A percentile compares a stretch with the other conserved stretches of the same genome.
These are phyloP conservation scores for Larimichthys polyactis DNA, from an alignment of 2,113 vertebrate genomes.

Conservation along the genomic window DNA sequence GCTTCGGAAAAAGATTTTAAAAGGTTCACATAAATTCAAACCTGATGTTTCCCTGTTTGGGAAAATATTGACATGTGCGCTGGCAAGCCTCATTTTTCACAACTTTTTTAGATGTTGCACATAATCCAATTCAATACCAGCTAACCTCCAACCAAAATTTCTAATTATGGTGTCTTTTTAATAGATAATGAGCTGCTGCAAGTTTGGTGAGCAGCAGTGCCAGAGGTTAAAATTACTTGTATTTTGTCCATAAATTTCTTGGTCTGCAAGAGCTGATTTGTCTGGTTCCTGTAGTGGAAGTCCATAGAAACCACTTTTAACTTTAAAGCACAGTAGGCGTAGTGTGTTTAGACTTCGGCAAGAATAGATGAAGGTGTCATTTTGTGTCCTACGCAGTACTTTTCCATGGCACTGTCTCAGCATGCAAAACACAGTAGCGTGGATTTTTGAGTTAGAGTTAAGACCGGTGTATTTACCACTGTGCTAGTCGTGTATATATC, in stretches of 20 bases:
- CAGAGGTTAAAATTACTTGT: constrained; percentile 45
- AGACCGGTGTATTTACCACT: constrained; percentile 15
- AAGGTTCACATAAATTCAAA: constrained; percentile 13
- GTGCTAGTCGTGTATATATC: constrained; percentile 21
- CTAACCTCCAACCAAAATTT: neutral
- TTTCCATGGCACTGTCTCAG: constrained; percentile 64
- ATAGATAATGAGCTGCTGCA: constrained; percentile 40
- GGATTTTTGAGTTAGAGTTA: constrained; percentile 49
- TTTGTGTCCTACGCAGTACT: constrained; percentile 58
- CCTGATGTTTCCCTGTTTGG: constrained; percentile 22
- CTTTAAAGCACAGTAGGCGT: constrained; percentile 17
- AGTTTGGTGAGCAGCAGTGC: neutral
- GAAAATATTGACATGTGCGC: constrained; percentile 23
- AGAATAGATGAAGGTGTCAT: constrained; percentile 46
- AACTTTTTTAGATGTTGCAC: neutral
- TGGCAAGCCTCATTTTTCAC: neutral
- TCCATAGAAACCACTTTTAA: constrained; percentile 29
- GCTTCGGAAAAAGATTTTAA: constrained; percentile 14
- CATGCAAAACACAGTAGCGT: constrained; percentile 29
- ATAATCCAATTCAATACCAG: constrained; percentile 20
- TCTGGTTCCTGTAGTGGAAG: constrained; percentile 45
- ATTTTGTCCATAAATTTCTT: constrained; percentile 27
- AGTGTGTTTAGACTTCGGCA: constrained; percentile 36
- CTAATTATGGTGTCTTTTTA: constrained; percentile 32
- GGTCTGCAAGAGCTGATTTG: constrained; percentile 24